Evolutionary conservation across 2,888 invertebrate species (phyloP), one percentile per base, ranked within the genome.

Genomic region (Cheilosia vulpina): DNA sequence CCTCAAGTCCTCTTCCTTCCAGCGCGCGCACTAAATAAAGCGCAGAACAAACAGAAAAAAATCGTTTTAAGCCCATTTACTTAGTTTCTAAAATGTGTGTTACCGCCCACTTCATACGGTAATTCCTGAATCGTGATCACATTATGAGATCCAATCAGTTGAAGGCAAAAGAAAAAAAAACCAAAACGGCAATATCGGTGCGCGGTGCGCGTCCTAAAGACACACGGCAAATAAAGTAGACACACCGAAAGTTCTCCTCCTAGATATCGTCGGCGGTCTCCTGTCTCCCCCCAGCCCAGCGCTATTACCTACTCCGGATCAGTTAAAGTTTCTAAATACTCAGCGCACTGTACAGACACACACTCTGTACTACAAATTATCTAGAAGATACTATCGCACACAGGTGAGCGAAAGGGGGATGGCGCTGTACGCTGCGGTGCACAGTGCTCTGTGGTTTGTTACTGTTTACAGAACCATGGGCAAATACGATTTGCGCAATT

Each of bases 101-200:
- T 85, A 85, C 85, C 91, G 91, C 91, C 91, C 91, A 91, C 91
- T 91, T 91, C 90, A 90, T 91, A 90, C 91, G 91, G 91, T 91
- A 91, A 91, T 91, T 91, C 89, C 88, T 87, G 89, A 91, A 90
- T 90, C 92, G 91, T 91, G 91, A 90, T 90, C 90, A 88, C 88
- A 89, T 89, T 90, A 90, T 91, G 90, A 89, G 90, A 90, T 91
- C 90, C 89, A 90, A 91, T 91, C 87, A 87, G 87, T 85, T 87
- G 81, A 76, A 81, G 68, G 81, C 77, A 27, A 7, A 27, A 6
- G 2, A 27, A 27, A 27, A 27, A 27, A 72, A 76, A 24, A 5
- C 68, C 72, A 85, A 68, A 81, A 68, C 81, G 75, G 85, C 85
- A 85, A 85, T 85, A 85, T 85, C 81, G 85, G 81, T 77, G 77